A percentile compares a stretch with the other conserved stretches of the same genome.
phyloP scores from a whole-genome alignment of 2,888 invertebrate genomes.

The Oxystoma pomonae region DNA sequence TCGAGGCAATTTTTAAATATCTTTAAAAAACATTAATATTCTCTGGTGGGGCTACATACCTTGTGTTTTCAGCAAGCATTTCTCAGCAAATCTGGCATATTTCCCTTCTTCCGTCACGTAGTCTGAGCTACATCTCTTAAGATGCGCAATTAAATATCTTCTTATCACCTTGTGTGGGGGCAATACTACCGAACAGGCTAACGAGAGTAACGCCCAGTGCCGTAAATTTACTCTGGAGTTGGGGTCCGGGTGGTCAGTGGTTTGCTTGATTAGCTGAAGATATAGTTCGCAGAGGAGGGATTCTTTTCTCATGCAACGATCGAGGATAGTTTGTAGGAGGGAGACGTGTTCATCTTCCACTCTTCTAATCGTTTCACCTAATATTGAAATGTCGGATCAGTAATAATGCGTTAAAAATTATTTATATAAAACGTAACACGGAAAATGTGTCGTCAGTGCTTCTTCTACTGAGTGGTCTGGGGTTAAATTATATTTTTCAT shows the following conservation, averaged over 20 bases:
- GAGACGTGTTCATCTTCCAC: constrained; percentile 87
- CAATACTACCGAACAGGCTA: constrained; percentile 77
- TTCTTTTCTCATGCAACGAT: constrained; percentile 87
- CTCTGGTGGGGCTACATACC: no score
- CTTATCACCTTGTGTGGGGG: constrained; percentile 83
- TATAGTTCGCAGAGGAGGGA: constrained; percentile 84
- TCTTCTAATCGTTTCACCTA: constrained; percentile 59
- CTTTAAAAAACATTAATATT: no score
- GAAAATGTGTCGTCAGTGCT: no score
- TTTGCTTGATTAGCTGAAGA: constrained; percentile 85
- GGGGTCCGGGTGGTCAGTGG: constrained; percentile 88
- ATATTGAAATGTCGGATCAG: no score
- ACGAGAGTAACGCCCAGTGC: constrained; percentile 86
- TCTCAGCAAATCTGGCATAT: constrained; percentile 89
- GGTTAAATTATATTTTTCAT: no score
- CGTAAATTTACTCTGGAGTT: constrained; percentile 81
- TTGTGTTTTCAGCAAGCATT: constrained; percentile 71
- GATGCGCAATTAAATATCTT: constrained; percentile 82
- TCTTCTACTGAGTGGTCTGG: no score
- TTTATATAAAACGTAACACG: no score
- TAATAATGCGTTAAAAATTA: no score
- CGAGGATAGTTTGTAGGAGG: constrained; percentile 84
- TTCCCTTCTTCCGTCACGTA: constrained; percentile 90
- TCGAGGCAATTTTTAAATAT: no score
- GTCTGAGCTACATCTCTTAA: constrained; percentile 84